These are phyloP conservation scores for Stigmatopora nigra DNA, from an alignment of 2,113 vertebrate genomes.

Conservation along the genomic window DNA sequence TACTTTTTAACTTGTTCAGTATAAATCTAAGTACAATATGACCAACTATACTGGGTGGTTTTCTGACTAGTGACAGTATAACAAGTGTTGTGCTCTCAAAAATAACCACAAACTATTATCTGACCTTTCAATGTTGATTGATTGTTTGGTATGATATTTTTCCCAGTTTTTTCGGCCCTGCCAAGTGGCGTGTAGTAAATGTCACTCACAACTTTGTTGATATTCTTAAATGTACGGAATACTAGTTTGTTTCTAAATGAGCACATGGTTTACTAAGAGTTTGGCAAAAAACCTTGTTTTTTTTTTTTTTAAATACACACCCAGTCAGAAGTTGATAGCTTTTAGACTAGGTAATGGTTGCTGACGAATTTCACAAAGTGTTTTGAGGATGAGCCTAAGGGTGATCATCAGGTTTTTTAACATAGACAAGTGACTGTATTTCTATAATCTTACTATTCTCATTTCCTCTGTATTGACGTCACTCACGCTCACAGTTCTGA, in stretches of 20 bases:
- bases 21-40: not conserved
- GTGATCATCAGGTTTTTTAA: not conserved
- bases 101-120: not conserved
- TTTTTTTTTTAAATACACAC: not conserved
- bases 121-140: constrained; percentile 2
- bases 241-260: constrained; percentile 5
- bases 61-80: not conserved
- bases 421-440: constrained; percentile 2
- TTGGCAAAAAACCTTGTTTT: not conserved
- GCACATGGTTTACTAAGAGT: constrained; percentile 1
- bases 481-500: constrained; percentile 37
- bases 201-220: not conserved
- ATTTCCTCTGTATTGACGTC: constrained; percentile 32
- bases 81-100: not conserved
- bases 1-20: not conserved
- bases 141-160: not conserved
- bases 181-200: constrained; percentile 7
- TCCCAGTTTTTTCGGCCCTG: constrained; percentile 10
- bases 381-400: not conserved
- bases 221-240: constrained; percentile 1
- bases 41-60: not conserved
- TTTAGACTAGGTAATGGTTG: constrained; percentile 9
- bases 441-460: constrained; percentile 14
- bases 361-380: constrained; percentile 10
- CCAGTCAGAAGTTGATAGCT: constrained; percentile 5